A percentile compares a stretch with the other conserved stretches of the same genome.
Evolutionary conservation across 2,113 vertebrate species (phyloP).

Genomic region (Festucalex cinctus): DNA sequence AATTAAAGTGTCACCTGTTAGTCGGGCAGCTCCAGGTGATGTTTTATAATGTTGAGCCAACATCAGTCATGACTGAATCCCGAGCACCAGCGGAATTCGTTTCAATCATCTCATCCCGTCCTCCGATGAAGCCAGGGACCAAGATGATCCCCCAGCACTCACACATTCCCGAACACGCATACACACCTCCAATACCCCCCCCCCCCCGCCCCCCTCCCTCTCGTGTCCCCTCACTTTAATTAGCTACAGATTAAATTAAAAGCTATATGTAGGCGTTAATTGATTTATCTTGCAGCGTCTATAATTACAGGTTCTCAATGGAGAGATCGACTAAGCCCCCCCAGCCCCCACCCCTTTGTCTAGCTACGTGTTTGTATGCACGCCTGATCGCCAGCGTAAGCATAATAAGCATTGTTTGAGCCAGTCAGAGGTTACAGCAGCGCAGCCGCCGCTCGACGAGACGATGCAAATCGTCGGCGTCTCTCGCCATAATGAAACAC

Average conservation of each 20-base stretch:
- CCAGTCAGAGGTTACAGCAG: conserved; percentile 61
- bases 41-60: conserved; percentile 48
- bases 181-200: conserved; percentile 17
- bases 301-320: conserved; percentile 76
- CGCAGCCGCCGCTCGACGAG: conserved; percentile 46
- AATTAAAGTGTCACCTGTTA: conserved; percentile 70
- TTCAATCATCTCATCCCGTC: conserved; percentile 54
- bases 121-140: conserved; percentile 32
- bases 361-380: conserved; percentile 29
- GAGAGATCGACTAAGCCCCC: conserved; percentile 59
- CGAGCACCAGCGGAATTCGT: conserved; percentile 46
- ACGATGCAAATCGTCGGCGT: conserved; percentile 63
- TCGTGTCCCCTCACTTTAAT: conserved; percentile 64
- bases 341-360: conserved; percentile 20
- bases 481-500: conserved; percentile 65
- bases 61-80: conserved; percentile 28
- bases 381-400: conserved; percentile 45
- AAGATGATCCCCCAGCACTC: conserved; percentile 42
- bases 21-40: conserved; percentile 60
- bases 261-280: conserved; percentile 75
- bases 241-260: conserved; percentile 76
- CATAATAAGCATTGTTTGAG: conserved; percentile 62
- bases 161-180: not conserved
- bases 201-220: conserved; percentile 10
- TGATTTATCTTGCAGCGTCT: conserved; percentile 73